Conservation (phyloP, 2,797 vertebrate species). For the Crenuchus spilurus region DNA sequence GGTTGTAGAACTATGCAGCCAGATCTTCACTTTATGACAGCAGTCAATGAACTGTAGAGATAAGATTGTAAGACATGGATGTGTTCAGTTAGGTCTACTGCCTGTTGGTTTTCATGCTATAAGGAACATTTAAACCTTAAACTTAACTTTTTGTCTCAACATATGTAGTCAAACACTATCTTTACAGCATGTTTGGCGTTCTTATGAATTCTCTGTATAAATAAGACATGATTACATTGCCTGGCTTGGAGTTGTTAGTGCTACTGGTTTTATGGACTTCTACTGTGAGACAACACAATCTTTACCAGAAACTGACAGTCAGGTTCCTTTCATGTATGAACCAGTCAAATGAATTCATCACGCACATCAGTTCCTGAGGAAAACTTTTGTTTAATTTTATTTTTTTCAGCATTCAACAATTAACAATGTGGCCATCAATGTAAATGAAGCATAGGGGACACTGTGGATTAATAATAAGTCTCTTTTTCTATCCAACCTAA, state of each 20-base stretch:
- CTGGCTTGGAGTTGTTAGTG: no score
- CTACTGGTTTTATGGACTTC: not conserved
- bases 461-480: constrained; percentile 88
- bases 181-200: no score
- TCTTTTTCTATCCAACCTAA: constrained; percentile 97
- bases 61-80: constrained; percentile 6
- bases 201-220: no score
- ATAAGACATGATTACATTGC: no score
- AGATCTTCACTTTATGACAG: constrained; percentile 12
- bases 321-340: not conserved
- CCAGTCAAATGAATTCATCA: not conserved
- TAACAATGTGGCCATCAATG: not conserved
- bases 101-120: not conserved
- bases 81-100: not conserved
- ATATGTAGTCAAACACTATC: no score
- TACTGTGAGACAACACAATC: not conserved
- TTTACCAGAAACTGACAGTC: not conserved
- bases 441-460: constrained; percentile 22
- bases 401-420: constrained; percentile 25
- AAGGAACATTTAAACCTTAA: no score
- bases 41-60: constrained; percentile 2
- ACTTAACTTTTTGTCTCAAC: no score
- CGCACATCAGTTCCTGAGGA: not conserved
- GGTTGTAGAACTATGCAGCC: not conserved
- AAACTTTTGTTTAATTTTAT: constrained; percentile 14